Evolutionary conservation across 2,113 vertebrate genomes (phyloP), one percentile per base, ranked within the genome.

Genomic region (Reinhardtius hippoglossoides): DNA sequence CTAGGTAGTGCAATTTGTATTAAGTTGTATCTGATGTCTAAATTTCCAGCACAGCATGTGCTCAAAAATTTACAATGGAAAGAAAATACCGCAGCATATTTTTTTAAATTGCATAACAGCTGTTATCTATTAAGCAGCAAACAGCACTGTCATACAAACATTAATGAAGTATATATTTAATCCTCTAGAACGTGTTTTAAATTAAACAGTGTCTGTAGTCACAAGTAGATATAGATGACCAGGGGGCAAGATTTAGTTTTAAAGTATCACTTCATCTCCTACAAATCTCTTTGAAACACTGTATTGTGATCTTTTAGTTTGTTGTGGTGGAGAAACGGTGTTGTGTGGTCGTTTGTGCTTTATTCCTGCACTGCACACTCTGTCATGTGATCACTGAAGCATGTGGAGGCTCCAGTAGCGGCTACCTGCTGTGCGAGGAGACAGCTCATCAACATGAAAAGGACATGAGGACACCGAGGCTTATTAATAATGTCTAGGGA

Each of bases 401-500:
- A 70, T 66, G 42, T 31, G 71, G 70, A 72, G 65, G 24, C 10
- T 50, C 48, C 40, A 5, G 42, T 12, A 54, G 72, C 0, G 42
- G 37, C 54, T 50, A 71, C 74, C 67, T 69, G 72, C 68, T 80
- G 67, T 58, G 63, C 52, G 62, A 58, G 56, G 60, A 64, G 35
- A 64, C 54, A 0, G 66, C 65, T 64, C 75, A 75, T 35, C 27
- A 31, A 74, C 56, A 76, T 78, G 72, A 82, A 78, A 87, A 78
- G 70, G 65, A 70, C 69, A 67, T 42, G 27, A 61, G 71, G 70
- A 78, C 67, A 61, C 10, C 12, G 54, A 52, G 21, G 70, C 73
- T 42, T 35, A 67, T 71, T 80, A 68, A 56, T 50, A 48, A 55
- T 50, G 54, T 46, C 55, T 50, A 15, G 58, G 50, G 74, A 67